Evolutionary conservation across 1,140 invertebrate genomes (phyloP).

Genomic region (Brachionus koreanus): DNA sequence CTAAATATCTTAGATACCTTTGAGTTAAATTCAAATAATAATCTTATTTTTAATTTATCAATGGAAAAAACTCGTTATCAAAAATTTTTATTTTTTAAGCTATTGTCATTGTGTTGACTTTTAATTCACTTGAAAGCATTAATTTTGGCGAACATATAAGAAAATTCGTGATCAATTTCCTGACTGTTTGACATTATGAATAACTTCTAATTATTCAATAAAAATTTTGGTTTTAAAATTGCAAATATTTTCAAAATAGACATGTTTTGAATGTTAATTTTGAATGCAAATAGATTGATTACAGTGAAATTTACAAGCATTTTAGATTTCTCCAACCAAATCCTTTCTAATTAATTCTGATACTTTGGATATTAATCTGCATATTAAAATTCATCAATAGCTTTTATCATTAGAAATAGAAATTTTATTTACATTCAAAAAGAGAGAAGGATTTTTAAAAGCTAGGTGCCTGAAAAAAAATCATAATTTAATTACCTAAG

Average conservation of each 20-base stretch:
- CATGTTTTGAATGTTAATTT: background rate
- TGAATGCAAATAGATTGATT: slow-evolving; percentile 3
- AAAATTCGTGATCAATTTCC: background rate
- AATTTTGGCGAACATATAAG: background rate
- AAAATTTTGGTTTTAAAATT: background rate
- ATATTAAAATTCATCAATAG: background rate
- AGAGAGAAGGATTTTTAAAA: background rate
- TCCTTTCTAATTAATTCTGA: background rate
- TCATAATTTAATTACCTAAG: background rate
- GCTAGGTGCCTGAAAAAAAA: background rate
- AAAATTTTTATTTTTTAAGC: too few relatives aligned
- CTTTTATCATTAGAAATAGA: background rate
- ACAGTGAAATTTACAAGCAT: background rate
- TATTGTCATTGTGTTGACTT: background rate
- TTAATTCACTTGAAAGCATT: background rate
- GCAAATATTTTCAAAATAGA: background rate
- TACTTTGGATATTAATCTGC: background rate
- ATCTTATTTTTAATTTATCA: too few relatives aligned
- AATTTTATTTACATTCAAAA: background rate
- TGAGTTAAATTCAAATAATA: too few relatives aligned
- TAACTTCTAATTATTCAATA: background rate
- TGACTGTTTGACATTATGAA: background rate
- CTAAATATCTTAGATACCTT: background rate
- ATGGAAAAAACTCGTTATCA: too few relatives aligned
- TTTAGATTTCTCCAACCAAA: background rate